Evolutionary conservation across 2,113 vertebrate genomes (phyloP).

Genomic region (Oreochromis aureus): DNA sequence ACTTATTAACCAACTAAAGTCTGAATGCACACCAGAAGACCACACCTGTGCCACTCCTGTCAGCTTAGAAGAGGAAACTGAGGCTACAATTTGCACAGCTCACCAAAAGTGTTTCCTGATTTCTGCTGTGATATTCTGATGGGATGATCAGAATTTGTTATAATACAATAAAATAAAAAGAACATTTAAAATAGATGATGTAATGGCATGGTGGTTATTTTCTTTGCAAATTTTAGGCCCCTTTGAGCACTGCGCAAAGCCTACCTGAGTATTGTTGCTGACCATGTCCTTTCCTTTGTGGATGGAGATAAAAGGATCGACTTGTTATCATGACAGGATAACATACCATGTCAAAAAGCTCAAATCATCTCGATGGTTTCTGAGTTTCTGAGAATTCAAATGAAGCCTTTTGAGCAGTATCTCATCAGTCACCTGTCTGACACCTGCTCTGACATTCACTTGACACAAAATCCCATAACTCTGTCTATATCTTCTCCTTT

Average conservation of each 20-base stretch:
- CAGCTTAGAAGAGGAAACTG: background rate
- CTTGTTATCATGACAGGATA: background rate
- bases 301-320: background rate
- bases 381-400: background rate
- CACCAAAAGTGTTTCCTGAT: background rate
- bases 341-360: background rate
- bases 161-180: background rate
- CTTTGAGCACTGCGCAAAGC: background rate
- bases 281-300: background rate
- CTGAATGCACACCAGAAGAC: background rate
- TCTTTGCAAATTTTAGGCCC: background rate
- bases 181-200: background rate
- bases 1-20: background rate
- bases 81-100: background rate
- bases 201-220: background rate
- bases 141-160: accelerated
- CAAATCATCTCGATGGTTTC: background rate
- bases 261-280: background rate
- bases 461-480: background rate
- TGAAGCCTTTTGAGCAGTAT: background rate
- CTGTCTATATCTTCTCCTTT: background rate
- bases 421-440: background rate
- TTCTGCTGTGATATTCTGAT: background rate
- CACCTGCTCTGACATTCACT: background rate
- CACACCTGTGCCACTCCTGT: background rate